A percentile compares a stretch with the other conserved stretches of the same genome.
These are phyloP conservation scores for Panthera leo DNA, from an alignment of 2,113 vertebrate species.

Conservation along the genomic window DNA sequence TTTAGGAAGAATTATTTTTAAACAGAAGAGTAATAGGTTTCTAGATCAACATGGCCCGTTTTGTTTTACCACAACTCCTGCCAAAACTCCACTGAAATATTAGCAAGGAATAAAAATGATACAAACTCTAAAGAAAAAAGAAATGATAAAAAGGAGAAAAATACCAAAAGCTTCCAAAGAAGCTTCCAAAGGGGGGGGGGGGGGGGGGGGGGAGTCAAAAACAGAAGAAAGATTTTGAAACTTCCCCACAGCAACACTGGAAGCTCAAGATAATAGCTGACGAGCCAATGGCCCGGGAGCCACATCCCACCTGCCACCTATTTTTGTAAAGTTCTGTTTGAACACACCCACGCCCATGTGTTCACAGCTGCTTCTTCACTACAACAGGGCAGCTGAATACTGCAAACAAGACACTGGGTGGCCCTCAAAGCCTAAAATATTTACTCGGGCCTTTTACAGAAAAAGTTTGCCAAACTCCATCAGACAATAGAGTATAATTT, in stretches of 20 bases:
- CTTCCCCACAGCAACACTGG: neutral
- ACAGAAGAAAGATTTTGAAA: neutral
- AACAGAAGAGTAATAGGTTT: neutral
- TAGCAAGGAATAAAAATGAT: constrained; percentile 10
- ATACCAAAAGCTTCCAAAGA: neutral
- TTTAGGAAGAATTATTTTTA: neutral
- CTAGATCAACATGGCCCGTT: neutral
- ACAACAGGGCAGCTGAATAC: neutral
- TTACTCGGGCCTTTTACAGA: neutral
- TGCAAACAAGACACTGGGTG: neutral
- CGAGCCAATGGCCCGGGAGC: neutral
- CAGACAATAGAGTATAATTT: neutral
- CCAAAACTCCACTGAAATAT: neutral
- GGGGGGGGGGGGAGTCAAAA: neutral
- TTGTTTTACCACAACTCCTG: neutral
- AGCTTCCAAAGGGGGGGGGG: neutral
- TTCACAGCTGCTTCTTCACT: neutral
- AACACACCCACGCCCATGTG: rapidly evolving
- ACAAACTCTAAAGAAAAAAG: neutral
- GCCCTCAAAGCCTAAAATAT: neutral
- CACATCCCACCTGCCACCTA: rapidly evolving
- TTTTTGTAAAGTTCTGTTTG: too few relatives aligned
- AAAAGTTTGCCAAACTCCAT: neutral
- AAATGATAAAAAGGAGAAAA: neutral
- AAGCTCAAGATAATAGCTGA: neutral